Base-by-base conservation (phyloP, 2,888 invertebrate genomes). In the Apotomis capreana region DNA sequence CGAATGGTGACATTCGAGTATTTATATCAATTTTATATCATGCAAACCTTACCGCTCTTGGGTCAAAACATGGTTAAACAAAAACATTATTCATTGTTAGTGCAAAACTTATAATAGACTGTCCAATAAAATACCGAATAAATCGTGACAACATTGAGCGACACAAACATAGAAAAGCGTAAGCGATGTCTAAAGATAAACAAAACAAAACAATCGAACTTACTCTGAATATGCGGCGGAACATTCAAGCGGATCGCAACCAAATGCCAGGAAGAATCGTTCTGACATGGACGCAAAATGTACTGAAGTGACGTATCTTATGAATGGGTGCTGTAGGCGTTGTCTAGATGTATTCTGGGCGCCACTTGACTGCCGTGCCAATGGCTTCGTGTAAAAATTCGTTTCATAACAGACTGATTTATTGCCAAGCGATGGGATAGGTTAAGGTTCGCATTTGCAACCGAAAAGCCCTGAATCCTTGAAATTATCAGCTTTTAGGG, bases 271-370 rank as follows among this genome's bases (percentile, higher is more conserved):
- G 52, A 15, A 86, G 85, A 84, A 84, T 82, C 79, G 81, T 77
- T 77, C 76, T 76, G 72, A 79, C 79, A 77, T 81, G 80, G 76
- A 76, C 79, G 81, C 83, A 80, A 82, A 81, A 83, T 83, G 83
- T 84, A 80, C 76, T 76, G 83, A 79, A 80, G 79, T 87, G 87
- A 88, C 88, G 88, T 74, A 76, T 78, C 80, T 84, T 85, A 87
- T 90, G 90, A 90, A 91, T 91, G 92, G 84, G 83, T 83, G 81
- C 79, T 80, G 88, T 85, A 86, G 87, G 87, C 87, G 87, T 83
- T 85, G 89, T 89, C 88, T 90, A 86, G 82, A 78, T 85, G 84
- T 92, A 91, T 91, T 91, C 85, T 83, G 88, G 88, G 83, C 84
- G 76, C 85, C 89, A 89, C 92, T 92, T 89, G 91, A 91, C 84